A percentile compares a stretch with the other conserved stretches of the same genome.
Conservation (phyloP, 2,113 vertebrate genomes). For the Poeciliopsis occidentalis region DNA sequence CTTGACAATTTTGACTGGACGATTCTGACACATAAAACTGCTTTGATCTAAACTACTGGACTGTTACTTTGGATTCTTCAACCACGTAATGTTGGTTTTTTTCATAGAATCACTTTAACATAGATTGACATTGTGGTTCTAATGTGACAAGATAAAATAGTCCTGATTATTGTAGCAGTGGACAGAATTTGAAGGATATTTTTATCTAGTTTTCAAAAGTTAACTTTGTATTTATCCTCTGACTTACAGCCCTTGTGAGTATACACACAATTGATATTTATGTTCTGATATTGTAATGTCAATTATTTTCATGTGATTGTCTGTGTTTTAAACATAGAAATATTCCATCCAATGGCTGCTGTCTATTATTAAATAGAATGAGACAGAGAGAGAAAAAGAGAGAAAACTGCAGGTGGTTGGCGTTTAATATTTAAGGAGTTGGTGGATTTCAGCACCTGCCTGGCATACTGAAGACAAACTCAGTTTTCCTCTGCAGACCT, state of each 20-base stretch:
- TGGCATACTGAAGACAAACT: conserved; percentile 68
- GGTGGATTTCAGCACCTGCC: conserved; percentile 62
- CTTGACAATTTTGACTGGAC: no score
- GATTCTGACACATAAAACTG: no score
- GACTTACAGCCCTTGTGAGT: background rate
- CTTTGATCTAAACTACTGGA: no score
- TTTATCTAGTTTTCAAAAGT: no score
- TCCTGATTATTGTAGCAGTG: no score
- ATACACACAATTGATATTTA: background rate
- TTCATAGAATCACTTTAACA: no score
- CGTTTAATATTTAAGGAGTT: conserved; percentile 79
- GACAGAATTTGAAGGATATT: no score
- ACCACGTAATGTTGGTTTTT: no score
- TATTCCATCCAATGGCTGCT: conserved; percentile 43
- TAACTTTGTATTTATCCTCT: background rate
- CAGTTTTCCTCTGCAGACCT: conserved; percentile 56
- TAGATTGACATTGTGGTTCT: no score
- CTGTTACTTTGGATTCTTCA: no score
- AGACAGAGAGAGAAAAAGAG: conserved; percentile 36
- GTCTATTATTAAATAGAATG: conserved; percentile 69
- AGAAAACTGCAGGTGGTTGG: conserved; percentile 70
- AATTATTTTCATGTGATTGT: conserved; percentile 30
- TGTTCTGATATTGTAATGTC: conserved; percentile 5
- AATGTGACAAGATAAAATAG: no score
- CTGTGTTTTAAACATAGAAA: conserved; percentile 31